Evolutionary conservation across 2,888 invertebrate genomes (phyloP).

Genomic region (Dichetophora obliterata): DNA sequence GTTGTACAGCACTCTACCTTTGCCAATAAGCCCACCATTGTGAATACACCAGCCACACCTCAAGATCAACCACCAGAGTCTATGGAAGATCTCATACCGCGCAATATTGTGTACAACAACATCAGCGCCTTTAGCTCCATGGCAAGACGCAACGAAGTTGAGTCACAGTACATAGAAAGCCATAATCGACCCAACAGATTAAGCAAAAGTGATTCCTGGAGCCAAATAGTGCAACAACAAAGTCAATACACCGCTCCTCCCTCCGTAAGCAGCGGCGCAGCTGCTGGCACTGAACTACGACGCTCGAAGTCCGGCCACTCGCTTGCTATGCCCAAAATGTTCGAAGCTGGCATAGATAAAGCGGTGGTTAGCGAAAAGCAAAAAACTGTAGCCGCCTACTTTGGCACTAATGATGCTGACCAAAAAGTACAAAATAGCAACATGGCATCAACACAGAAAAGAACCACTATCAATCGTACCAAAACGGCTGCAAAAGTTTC

Average conservation of each 20-base stretch:
- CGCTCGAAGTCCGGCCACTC: slow-evolving; percentile 83
- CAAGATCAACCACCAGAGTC: slow-evolving; percentile 50
- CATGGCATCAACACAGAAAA: slow-evolving; percentile 5
- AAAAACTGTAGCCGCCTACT: slow-evolving; percentile 81
- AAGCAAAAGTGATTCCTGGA: slow-evolving; percentile 85
- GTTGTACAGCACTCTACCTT: slow-evolving; percentile 45
- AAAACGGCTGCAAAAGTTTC: slow-evolving; percentile 72
- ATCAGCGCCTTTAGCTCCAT: slow-evolving; percentile 64
- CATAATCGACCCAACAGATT: slow-evolving; percentile 62
- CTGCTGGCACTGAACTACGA: slow-evolving; percentile 53
- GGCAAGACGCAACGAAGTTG: slow-evolving; percentile 60
- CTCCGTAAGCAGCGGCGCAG: slow-evolving; percentile 52
- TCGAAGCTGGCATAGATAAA: slow-evolving; percentile 81
- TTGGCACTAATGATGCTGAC: slow-evolving; percentile 61
- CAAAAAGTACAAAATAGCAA: slow-evolving; percentile 43
- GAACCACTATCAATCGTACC: slow-evolving; percentile 67
- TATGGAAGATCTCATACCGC: slow-evolving; percentile 64
- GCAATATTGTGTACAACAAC: slow-evolving; percentile 67
- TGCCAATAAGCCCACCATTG: slow-evolving; percentile 59
- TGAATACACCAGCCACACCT: slow-evolving; percentile 65
- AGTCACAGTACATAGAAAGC: slow-evolving; percentile 18
- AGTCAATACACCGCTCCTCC: slow-evolving; percentile 60
- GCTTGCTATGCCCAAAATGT: slow-evolving; percentile 82
- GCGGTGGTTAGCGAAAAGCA: slow-evolving; percentile 79
- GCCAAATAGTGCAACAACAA: slow-evolving; percentile 73